Base-by-base conservation (phyloP, 2,888 invertebrate genomes). In the Apamea epomidion region DNA sequence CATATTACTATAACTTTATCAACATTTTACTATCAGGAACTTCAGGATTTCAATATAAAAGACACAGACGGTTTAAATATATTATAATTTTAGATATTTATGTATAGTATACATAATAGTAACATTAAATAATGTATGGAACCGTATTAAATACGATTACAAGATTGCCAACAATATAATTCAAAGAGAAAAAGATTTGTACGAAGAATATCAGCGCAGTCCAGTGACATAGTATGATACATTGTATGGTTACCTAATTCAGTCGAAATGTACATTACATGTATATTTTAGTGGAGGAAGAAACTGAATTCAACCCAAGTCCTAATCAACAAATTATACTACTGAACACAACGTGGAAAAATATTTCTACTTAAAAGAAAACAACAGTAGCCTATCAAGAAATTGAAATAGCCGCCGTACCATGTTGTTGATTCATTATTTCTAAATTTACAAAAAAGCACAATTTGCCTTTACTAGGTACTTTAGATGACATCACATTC, bases 201-300 rank as follows among this genome's bases (percentile, higher is more conserved):
- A 95, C 95, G 95, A 94, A 95, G 94, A 94, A 94, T 94, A 94
- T 93, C 91, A 93, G 94, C 91, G 91, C 92, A 94, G 93, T 94
- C 92, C 91, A 91, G 88, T 91, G 89, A 87, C 91, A 91, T 90
- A 90, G 91, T 92, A 91, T 88, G 89, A 86, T 90, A 89, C 89
- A 91, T 88, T 89, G 85, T 90, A 89, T 90, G 92, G 90, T 91
- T 92, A 93, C 79, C 91, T 93, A 92, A 93, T 93, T 95, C 95
- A 95, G 95, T 95, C 95, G 87, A 92, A 92, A 91, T 89, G 87
- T 90, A 89, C 89, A 90, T 87, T 88, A 85, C 82, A 86, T 85
- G 84, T 84, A 89, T 87, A 87, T 68, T 76, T 80, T 82, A 83
- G 74, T 79, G 87, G 87, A 84, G 79, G 77, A 87, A 87, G 77